Percentiles rank a stretch among this genome's conserved stretches.
Evolutionary conservation across 1,140 invertebrate genomes (phyloP).

Genomic region (Diprion similis): DNA sequence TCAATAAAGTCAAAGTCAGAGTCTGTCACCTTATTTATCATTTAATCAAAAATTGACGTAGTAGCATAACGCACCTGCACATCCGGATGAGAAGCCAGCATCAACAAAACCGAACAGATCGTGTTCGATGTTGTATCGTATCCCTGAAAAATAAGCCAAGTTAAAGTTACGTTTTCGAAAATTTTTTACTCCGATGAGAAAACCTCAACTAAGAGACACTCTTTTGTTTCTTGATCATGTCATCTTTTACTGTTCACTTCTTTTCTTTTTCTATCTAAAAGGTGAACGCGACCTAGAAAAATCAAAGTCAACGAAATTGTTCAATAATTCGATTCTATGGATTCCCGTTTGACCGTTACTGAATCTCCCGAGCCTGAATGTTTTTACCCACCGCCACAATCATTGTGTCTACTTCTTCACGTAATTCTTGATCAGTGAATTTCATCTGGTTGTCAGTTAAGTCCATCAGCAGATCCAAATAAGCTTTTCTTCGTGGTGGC

Average conservation of each 20-base stretch:
- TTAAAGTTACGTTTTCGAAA: too few relatives aligned
- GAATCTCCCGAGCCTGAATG: neutral
- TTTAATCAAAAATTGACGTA: neutral
- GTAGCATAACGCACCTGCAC: neutral
- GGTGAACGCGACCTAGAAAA: too few relatives aligned
- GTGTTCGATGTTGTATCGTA: neutral
- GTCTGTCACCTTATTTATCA: neutral
- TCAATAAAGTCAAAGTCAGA: neutral
- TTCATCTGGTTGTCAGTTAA: conserved; percentile 38
- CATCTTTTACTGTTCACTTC: too few relatives aligned
- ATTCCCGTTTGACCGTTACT: too few relatives aligned
- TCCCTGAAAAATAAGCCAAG: neutral
- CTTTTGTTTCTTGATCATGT: conserved; percentile 6
- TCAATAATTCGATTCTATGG: too few relatives aligned
- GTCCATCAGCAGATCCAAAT: conserved; percentile 69
- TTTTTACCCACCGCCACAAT: conserved; percentile 66
- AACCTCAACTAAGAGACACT: neutral
- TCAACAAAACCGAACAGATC: neutral
- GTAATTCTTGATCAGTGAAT: conserved; percentile 65
- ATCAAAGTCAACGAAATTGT: too few relatives aligned
- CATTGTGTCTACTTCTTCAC: conserved; percentile 80
- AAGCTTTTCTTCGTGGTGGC: conserved; percentile 52
- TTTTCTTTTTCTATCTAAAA: too few relatives aligned
- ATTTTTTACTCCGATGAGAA: too few relatives aligned
- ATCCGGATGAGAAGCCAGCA: neutral